Percentiles rank a stretch among this genome's conserved stretches.
phyloP scores from a whole-genome alignment of 30 jellyfish, hydroid and myxozoan species.

The Calvadosia cruxmelitensis region DNA sequence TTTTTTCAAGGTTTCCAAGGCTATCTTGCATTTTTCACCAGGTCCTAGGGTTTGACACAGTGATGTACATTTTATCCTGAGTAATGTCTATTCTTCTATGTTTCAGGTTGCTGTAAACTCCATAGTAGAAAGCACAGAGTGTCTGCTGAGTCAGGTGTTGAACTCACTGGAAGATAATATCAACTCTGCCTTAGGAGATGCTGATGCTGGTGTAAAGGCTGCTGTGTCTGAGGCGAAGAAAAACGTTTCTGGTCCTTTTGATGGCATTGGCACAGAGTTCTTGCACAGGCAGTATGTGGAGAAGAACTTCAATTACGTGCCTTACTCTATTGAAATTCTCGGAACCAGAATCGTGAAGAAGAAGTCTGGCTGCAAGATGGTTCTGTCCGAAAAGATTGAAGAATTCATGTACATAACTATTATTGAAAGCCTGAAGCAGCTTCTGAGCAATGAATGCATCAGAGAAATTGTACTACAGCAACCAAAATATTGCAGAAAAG shows the following conservation, averaged over 20 bases:
- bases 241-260: constrained; percentile 3
- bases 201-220: too few species aligned
- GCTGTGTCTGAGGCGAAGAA: constrained; percentile 6
- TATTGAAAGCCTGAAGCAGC: constrained; percentile 29
- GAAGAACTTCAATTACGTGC: constrained; percentile 13
- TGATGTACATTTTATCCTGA: background rate
- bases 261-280: constrained; percentile 8
- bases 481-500: constrained; percentile 4
- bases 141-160: too few species aligned
- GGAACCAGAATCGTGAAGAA: constrained; percentile 12
- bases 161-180: too few species aligned
- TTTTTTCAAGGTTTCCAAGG: too few species aligned
- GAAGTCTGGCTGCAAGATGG: constrained; percentile 6
- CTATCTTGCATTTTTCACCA: too few species aligned
- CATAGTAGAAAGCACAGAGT: too few species aligned
- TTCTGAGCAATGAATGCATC: constrained; percentile 14
- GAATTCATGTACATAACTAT: constrained; percentile 20
- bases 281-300: constrained; percentile 8
- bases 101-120: too few species aligned
- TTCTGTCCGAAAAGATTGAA: constrained; percentile 13
- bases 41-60: background rate
- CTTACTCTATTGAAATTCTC: background rate
- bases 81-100: background rate
- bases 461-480: background rate
- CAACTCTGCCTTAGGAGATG: too few species aligned